Evolutionary conservation across 2,888 invertebrate genomes (phyloP).

Genomic region (Antheraea assamensis): DNA sequence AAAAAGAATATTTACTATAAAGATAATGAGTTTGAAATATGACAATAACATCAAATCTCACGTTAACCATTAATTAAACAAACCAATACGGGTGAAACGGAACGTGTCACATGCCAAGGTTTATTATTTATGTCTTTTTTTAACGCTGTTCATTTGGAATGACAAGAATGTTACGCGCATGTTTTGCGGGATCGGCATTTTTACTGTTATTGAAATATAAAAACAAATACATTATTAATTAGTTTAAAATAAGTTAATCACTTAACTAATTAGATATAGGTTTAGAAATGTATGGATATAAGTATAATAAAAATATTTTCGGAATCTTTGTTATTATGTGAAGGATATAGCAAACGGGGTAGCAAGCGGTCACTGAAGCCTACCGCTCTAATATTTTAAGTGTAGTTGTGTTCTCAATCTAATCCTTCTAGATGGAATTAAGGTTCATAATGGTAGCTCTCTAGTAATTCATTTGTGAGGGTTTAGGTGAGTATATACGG

Average conservation of each 20-base stretch:
- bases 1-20: constrained; percentile 71
- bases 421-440: no score
- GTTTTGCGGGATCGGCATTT: constrained; percentile 5
- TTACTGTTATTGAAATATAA: not conserved
- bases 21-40: constrained; percentile 37
- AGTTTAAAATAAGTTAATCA: not conserved
- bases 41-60: constrained; percentile 45
- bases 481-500: no score
- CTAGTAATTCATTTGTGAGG: no score
- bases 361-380: no score
- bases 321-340: no score
- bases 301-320: no score
- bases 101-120: constrained; percentile 48
- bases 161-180: constrained; percentile 14
- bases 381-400: no score
- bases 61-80: constrained; percentile 71
- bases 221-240: not conserved
- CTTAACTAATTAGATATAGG: no score
- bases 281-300: no score
- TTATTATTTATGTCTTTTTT: constrained; percentile 32
- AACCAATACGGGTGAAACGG: constrained; percentile 49
- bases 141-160: constrained; percentile 29
- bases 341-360: no score
- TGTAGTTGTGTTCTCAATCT: no score
- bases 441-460: no score